Evolutionary conservation across 2,797 vertebrate genomes (phyloP).

Genomic region (Crenuchus spilurus): DNA sequence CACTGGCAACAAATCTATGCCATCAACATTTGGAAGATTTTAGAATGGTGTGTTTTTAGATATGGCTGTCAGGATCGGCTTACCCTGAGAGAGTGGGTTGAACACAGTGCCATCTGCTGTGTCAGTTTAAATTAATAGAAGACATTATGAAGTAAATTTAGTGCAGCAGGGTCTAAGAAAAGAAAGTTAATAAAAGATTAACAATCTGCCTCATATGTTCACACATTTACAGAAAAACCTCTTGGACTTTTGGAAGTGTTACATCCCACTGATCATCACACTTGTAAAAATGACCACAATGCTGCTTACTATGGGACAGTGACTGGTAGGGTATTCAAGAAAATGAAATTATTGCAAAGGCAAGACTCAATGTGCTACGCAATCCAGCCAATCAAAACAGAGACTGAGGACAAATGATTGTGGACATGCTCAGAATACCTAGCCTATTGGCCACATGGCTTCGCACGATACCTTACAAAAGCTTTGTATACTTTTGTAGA

Average conservation of each 20-base stretch:
- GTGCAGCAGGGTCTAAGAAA: constrained; percentile 14
- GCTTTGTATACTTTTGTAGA: constrained; percentile 1
- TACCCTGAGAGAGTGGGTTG: constrained; percentile 35
- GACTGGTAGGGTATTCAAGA: background rate
- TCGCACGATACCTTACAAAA: background rate
- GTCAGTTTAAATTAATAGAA: constrained; percentile 6
- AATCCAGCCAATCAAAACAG: background rate
- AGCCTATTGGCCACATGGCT: background rate
- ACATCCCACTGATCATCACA: background rate
- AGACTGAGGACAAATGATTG: background rate
- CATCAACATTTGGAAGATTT: constrained; percentile 17
- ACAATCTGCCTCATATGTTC: background rate
- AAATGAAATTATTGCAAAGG: background rate
- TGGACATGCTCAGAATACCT: constrained; percentile 9
- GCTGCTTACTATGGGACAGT: background rate
- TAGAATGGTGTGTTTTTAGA: constrained; percentile 20
- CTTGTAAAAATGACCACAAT: background rate
- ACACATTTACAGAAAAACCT: background rate
- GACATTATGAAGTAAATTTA: constrained; percentile 4
- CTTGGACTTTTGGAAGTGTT: background rate
- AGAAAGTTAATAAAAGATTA: background rate
- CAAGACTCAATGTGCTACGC: background rate
- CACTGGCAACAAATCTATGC: background rate
- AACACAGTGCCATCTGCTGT: constrained; percentile 23
- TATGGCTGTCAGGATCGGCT: constrained; percentile 45